Conservation (phyloP, 1,140 invertebrate genomes). For the Penaeus chinensis region DNA sequence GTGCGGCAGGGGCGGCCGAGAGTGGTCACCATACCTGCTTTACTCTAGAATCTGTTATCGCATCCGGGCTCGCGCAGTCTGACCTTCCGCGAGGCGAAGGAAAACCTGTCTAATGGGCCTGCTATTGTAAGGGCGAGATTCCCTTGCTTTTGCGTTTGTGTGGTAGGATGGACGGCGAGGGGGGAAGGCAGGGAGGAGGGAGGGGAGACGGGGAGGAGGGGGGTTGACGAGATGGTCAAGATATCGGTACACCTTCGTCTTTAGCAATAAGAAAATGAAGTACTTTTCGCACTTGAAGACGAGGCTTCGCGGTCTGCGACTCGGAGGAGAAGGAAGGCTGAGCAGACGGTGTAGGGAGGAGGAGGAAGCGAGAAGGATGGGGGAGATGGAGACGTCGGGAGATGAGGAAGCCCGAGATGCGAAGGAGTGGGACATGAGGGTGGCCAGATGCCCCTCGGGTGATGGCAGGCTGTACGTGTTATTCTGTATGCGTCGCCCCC, state of each 20-base stretch:
- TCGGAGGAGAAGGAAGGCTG: too few species aligned
- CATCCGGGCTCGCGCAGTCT: not conserved
- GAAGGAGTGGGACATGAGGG: constrained; percentile 44
- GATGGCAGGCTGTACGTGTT: constrained; percentile 51
- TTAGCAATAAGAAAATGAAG: not conserved
- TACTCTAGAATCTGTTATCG: constrained; percentile 53
- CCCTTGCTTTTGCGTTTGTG: not conserved
- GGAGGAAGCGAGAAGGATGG: not conserved
- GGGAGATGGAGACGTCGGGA: not conserved
- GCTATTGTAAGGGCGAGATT: not conserved
- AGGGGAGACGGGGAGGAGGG: constrained; percentile 23
- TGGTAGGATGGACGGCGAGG: not conserved
- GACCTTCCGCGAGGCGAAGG: not conserved
- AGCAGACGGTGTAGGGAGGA: not conserved
- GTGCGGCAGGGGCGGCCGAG: constrained; percentile 1
- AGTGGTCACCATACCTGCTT: constrained; percentile 27
- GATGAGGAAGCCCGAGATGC: constrained; percentile 36
- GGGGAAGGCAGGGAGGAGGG: not conserved
- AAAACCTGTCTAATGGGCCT: not conserved
- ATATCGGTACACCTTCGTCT: constrained; percentile 30
- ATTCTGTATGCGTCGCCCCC: constrained; percentile 57
- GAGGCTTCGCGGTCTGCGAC: not conserved
- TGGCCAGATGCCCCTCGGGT: constrained; percentile 52
- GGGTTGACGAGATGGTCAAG: constrained; percentile 42
- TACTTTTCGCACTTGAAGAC: not conserved